Conservation (phyloP, 2,113 vertebrate genomes). For the Nymphicus hollandicus region DNA sequence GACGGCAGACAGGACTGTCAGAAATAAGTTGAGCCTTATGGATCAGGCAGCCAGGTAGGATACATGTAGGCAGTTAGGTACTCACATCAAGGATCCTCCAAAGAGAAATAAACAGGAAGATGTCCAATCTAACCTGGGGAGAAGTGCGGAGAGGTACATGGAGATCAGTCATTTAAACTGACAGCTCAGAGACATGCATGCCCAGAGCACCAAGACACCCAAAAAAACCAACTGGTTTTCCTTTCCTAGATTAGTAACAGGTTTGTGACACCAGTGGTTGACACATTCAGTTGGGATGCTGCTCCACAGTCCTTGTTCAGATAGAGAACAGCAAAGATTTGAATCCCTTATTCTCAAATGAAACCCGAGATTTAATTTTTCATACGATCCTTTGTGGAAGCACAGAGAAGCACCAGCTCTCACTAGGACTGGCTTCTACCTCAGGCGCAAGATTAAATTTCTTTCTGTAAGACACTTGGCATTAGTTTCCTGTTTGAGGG, state of each 20-base stretch:
- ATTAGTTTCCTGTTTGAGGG: background rate
- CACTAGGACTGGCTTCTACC: background rate
- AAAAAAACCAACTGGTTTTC: fast-evolving
- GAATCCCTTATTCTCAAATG: background rate
- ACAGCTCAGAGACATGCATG: background rate
- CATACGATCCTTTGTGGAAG: background rate
- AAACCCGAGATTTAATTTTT: background rate
- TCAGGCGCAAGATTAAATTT: background rate
- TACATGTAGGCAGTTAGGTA: background rate
- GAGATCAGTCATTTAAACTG: background rate
- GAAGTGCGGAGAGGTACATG: background rate
- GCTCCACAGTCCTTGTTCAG: background rate
- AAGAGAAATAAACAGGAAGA: background rate
- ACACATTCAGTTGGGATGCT: background rate
- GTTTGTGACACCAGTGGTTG: background rate
- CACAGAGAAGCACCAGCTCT: background rate
- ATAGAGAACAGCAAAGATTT: background rate
- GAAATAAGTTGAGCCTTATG: background rate
- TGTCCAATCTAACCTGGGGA: background rate
- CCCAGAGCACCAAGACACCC: background rate
- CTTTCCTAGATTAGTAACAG: background rate
- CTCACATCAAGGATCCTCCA: background rate
- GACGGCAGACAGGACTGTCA: background rate
- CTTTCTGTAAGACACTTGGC: background rate
- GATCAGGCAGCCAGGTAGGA: background rate